phyloP scores from a whole-genome alignment of 2,113 vertebrate species.

The Laterallus jamaicensis region DNA sequence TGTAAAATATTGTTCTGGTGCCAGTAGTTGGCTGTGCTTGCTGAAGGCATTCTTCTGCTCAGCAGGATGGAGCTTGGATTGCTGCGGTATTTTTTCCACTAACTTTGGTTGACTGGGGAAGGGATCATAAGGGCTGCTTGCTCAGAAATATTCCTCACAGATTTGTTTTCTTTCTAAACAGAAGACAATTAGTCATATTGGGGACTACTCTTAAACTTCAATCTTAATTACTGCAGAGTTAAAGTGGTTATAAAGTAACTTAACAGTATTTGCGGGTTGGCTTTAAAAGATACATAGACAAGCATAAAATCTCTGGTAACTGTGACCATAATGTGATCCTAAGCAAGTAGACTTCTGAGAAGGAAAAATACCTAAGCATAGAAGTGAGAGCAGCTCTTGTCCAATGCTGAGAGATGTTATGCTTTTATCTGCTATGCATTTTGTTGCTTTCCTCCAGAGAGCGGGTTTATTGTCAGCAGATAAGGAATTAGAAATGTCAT shows the following conservation, averaged over 20 bases:
- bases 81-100: not conserved
- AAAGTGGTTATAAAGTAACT: not conserved
- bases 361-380: not conserved
- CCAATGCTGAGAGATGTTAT: not conserved
- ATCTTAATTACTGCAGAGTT: not conserved
- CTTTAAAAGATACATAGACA: not conserved
- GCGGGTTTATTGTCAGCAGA: conserved; percentile 43
- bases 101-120: not conserved
- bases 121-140: not conserved
- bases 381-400: not conserved
- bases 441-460: not conserved
- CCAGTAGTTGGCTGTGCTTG: not conserved
- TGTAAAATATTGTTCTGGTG: not conserved
- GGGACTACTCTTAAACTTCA: not conserved
- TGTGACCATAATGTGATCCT: not conserved
- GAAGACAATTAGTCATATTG: not conserved
- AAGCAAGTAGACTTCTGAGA: not conserved
- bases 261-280: too few relatives aligned
- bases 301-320: not conserved
- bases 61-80: not conserved
- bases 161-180: not conserved
- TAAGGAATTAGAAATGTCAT: conserved; percentile 66
- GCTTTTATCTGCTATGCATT: not conserved
- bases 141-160: not conserved
- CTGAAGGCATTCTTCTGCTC: not conserved